phyloP scores from a whole-genome alignment of 2,113 vertebrate species.

The Dicrurus megarhynchus region DNA sequence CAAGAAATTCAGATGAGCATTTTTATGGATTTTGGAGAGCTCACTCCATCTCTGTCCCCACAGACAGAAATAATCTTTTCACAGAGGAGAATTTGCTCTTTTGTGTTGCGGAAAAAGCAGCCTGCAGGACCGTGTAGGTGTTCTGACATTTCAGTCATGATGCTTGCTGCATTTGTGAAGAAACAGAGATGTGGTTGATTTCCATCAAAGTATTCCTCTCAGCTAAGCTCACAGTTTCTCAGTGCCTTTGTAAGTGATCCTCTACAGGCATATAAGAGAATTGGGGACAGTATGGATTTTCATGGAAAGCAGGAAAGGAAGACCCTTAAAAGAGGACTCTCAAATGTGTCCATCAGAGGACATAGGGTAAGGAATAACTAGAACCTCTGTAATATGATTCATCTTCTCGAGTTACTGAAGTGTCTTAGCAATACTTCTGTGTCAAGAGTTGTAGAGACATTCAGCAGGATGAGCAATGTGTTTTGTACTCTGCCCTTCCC shows the following conservation, averaged over 20 bases:
- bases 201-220: neutral
- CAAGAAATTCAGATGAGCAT: neutral
- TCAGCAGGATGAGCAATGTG: neutral
- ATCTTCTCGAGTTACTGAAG: neutral
- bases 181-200: neutral
- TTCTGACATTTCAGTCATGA: constrained; percentile 25
- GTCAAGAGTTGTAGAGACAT: neutral
- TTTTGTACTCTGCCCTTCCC: neutral
- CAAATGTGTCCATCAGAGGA: neutral
- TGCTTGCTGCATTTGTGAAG: neutral
- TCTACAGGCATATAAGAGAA: neutral
- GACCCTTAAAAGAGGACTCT: neutral
- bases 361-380: neutral
- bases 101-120: neutral
- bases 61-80: neutral
- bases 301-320: neutral
- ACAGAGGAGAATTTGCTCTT: neutral
- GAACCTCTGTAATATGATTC: neutral
- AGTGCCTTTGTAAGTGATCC: neutral
- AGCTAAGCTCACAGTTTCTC: neutral
- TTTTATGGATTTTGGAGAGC: neutral
- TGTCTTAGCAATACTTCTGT: neutral
- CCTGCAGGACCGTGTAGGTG: constrained; percentile 33
- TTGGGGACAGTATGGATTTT: neutral
- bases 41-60: neutral